A percentile compares a stretch with the other conserved stretches of the same genome.
phyloP scores from a whole-genome alignment of 2,113 vertebrate species.

The Oenanthe melanoleuca region DNA sequence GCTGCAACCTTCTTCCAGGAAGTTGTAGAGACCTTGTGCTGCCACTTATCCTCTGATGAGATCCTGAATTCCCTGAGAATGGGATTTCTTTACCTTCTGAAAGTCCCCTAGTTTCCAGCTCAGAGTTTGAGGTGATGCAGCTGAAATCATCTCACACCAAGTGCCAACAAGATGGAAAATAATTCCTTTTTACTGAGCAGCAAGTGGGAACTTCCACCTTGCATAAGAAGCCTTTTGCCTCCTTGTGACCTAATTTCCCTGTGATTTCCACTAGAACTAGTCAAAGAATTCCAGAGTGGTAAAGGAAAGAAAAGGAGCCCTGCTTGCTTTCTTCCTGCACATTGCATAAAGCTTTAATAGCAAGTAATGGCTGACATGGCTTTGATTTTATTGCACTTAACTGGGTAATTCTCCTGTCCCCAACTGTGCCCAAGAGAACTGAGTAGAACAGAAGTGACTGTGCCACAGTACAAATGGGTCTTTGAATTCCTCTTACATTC shows the following conservation, averaged over 20 bases:
- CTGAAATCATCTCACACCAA: neutral
- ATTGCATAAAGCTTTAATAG: conserved; percentile 58
- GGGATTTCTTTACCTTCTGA: neutral
- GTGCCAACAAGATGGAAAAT: neutral
- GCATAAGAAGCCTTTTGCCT: neutral
- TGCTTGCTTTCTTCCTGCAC: neutral
- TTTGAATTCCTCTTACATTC: conserved; percentile 14
- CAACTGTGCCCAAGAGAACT: conserved; percentile 43
- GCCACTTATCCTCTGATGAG: neutral
- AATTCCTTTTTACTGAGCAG: neutral
- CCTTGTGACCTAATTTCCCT: neutral
- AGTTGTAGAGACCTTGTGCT: neutral
- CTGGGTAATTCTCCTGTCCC: conserved; percentile 43
- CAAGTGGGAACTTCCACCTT: conserved; percentile 13
- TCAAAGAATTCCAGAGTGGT: neutral
- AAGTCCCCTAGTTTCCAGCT: neutral
- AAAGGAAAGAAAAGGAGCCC: neutral
- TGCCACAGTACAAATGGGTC: neutral
- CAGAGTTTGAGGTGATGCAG: neutral
- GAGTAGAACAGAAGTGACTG: conserved; percentile 20
- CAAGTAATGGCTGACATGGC: conserved; percentile 39
- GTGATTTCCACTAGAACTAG: neutral
- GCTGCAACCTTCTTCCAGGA: neutral
- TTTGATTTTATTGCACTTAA: conserved; percentile 67
- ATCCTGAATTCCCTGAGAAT: neutral